Base-by-base conservation (phyloP, 2,113 vertebrate genomes). In the Myodes glareolus region DNA sequence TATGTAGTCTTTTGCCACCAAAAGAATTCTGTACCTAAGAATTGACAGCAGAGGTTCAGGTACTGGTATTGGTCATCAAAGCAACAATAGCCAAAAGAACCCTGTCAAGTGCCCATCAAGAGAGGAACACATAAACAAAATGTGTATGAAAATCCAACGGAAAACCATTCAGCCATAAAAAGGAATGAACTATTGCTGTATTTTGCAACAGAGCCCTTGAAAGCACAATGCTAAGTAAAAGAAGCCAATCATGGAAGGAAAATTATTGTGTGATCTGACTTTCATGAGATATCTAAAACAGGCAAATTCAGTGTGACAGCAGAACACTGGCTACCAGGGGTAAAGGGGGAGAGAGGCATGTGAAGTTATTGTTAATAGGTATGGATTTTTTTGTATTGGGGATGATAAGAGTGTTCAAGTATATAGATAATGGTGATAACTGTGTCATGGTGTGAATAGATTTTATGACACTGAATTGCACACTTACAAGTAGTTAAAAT, bases 381-480 rank as follows among this genome's bases (percentile, higher is more conserved):
- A 65, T 25, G 52, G 47, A 47, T 58, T 78, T 92, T 52, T 58
- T 97, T 77, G 19, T 58, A 31, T 80, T 86, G 67, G 47, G 29
- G 31, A 76, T 65, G 58, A 88, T 95, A 63, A 85, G 65, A 87
- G 58, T 88, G 27, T 84, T 94, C 55, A 55, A 16, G 21, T 58
- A 39, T 73, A 1, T 29, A 89, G n/a, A 82, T 14, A 94, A 36
- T 90, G 70, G 42, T 67, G 58, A 52, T 88, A 27, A 65, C 58
- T 77, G 45, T 42, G 12, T 39, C 89, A 55, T 82, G 21, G 19
- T 76, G 7, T 85, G 58, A 91, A 33, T 75, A 6, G 45, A 91
- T 82, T 95, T 94, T 87, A 82, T 90, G 80, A 42, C 27, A 72
- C 76, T 91, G 80, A 94, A 84, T 93, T 94, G 87, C 45, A 68